phyloP scores from a whole-genome alignment of 1,140 invertebrate species.

The Monochamus saltuarius region DNA sequence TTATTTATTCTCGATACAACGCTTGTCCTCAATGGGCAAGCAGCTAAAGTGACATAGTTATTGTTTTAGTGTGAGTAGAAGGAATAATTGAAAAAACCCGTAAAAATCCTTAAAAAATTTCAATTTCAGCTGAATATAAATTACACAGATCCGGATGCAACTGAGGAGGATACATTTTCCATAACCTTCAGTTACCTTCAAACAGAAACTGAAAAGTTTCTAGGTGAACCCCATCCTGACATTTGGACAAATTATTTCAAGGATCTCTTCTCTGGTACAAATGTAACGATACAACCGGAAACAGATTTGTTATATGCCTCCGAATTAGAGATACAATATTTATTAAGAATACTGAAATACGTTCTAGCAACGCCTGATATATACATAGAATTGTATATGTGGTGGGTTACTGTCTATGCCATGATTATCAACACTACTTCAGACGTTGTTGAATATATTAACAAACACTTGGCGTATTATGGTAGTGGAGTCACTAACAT shows the following conservation, averaged over 20 bases:
- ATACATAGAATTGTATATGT: conserved; percentile 66
- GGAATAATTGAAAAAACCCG: no score
- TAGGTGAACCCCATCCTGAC: conserved; percentile 34
- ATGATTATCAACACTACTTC: conserved; percentile 64
- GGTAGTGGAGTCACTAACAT: conserved; percentile 8
- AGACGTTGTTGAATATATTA: conserved; percentile 54
- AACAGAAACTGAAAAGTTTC: conserved; percentile 25
- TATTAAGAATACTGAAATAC: conserved; percentile 59
- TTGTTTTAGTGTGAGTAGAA: no score
- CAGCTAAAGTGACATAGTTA: no score
- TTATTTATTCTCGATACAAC: no score
- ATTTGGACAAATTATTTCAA: conserved; percentile 67
- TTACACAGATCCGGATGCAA: conserved; percentile 22
- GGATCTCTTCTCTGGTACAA: conserved; percentile 58
- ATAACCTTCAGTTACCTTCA: conserved; percentile 27
- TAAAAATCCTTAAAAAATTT: no score
- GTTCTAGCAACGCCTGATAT: conserved; percentile 56
- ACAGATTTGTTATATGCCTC: conserved; percentile 61
- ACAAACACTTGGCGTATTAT: conserved; percentile 21
- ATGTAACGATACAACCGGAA: conserved; percentile 50
- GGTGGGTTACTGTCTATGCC: conserved; percentile 67
- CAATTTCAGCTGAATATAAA: conserved; percentile 30
- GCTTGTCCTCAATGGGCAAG: no score
- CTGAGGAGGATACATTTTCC: conserved; percentile 28
- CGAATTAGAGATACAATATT: conserved; percentile 61